Evolutionary conservation across 2,113 vertebrate species (phyloP).

Genomic region (Zootoca vivipara): DNA sequence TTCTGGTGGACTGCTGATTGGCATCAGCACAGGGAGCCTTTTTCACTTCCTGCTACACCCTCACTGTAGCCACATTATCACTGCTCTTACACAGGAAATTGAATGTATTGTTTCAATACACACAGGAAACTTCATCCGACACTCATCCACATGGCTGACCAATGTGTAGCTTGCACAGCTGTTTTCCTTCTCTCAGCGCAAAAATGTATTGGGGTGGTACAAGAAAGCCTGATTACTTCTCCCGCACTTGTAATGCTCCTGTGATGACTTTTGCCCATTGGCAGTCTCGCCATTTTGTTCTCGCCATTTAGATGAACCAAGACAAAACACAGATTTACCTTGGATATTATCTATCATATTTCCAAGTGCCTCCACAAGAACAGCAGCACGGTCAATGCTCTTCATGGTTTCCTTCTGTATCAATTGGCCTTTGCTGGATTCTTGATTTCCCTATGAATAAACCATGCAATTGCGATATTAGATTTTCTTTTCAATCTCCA

Average conservation of each 20-base stretch:
- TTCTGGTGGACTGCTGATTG: not conserved
- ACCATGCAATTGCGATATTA: constrained; percentile 63
- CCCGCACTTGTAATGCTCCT: not conserved
- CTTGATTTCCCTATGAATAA: constrained; percentile 80
- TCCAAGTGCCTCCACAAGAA: constrained; percentile 80
- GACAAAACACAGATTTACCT: constrained; percentile 76
- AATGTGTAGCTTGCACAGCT: not conserved
- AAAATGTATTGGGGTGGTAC: not conserved
- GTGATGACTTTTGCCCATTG: not conserved
- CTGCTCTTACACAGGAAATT: not conserved
- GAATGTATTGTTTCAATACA: not conserved
- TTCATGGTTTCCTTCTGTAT: constrained; percentile 80
- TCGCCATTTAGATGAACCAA: constrained; percentile 41
- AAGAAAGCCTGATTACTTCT: not conserved
- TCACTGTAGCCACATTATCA: not conserved
- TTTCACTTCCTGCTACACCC: not conserved
- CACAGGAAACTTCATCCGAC: not conserved
- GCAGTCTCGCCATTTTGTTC: constrained; percentile 5
- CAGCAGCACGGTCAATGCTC: constrained; percentile 77
- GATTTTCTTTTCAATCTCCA: constrained; percentile 42
- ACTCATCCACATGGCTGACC: not conserved
- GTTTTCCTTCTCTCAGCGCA: not conserved
- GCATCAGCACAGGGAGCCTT: not conserved
- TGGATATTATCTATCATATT: constrained; percentile 82
- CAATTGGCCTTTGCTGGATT: constrained; percentile 70